phyloP scores from a whole-genome alignment of 2,113 vertebrate species.

The Phalacrocorax pelagicus region DNA sequence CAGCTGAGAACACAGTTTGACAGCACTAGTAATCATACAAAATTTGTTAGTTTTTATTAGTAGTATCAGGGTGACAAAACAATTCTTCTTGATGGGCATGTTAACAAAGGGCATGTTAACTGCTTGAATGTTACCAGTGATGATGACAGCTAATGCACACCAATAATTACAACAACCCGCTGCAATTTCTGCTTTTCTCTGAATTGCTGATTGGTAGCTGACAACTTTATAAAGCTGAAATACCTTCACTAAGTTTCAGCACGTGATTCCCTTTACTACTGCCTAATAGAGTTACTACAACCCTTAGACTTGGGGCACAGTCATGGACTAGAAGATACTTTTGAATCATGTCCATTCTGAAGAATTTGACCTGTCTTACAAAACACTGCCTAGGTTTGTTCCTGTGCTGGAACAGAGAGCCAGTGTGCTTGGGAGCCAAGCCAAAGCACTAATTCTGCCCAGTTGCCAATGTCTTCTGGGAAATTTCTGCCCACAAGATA shows the following conservation, averaged over 20 bases:
- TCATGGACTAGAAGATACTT: not conserved
- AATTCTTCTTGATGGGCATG: not conserved
- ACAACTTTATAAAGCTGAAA: not conserved
- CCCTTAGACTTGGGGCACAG: not conserved
- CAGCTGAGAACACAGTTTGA: not conserved
- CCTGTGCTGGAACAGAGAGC: not conserved
- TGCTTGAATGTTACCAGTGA: not conserved
- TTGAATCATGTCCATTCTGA: constrained; percentile 1
- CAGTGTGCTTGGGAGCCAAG: constrained; percentile 2
- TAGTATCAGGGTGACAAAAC: not conserved
- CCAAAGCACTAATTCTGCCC: constrained; percentile 52
- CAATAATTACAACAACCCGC: not conserved
- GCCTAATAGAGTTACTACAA: not conserved
- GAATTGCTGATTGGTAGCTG: not conserved
- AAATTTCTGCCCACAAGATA: constrained; percentile 66
- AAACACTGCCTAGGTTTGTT: constrained; percentile 37
- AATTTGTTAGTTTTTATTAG: not conserved
- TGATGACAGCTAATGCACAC: not conserved
- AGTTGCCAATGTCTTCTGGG: constrained; percentile 50
- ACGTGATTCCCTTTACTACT: not conserved
- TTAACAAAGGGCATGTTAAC: not conserved
- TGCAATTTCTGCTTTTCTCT: not conserved
- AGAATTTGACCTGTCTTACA: not conserved
- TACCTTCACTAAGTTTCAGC: not conserved
- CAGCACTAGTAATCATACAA: not conserved